Conservation (phyloP, 2,113 vertebrate species). For the Pseudopodoces humilis region DNA sequence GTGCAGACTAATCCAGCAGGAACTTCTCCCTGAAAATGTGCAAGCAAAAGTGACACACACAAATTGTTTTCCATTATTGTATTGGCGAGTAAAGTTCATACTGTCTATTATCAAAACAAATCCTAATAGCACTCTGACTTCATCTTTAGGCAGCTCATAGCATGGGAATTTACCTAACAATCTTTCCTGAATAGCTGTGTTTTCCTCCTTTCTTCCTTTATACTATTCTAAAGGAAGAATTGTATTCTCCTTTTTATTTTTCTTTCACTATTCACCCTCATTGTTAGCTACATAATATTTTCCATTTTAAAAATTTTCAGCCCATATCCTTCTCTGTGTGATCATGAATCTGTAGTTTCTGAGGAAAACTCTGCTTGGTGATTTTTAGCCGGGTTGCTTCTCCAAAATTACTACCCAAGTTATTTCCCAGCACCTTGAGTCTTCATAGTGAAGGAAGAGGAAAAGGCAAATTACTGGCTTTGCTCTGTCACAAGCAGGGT, state of each 20-base stretch:
- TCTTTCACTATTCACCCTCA: neutral
- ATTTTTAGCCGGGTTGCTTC: neutral
- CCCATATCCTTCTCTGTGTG: neutral
- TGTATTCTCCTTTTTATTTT: neutral
- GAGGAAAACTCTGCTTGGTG: neutral
- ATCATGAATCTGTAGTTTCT: neutral
- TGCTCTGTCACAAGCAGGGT: neutral
- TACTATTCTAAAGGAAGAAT: neutral
- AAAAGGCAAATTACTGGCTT: neutral
- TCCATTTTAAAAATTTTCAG: neutral
- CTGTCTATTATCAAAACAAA: constrained; percentile 29
- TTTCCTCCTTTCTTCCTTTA: neutral
- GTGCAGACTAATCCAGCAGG: neutral
- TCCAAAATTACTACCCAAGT: neutral
- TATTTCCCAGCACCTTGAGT: neutral
- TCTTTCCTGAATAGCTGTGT: neutral
- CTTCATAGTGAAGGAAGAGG: neutral
- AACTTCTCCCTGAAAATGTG: neutral
- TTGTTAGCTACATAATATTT: neutral
- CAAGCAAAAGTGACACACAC: neutral
- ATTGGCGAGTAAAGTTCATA: neutral
- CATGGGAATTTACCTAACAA: neutral
- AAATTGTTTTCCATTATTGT: neutral
- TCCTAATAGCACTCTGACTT: neutral
- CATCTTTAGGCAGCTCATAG: neutral